phyloP scores from a whole-genome alignment of 2,888 invertebrate genomes.

The Tromatobia lineatoria region DNA sequence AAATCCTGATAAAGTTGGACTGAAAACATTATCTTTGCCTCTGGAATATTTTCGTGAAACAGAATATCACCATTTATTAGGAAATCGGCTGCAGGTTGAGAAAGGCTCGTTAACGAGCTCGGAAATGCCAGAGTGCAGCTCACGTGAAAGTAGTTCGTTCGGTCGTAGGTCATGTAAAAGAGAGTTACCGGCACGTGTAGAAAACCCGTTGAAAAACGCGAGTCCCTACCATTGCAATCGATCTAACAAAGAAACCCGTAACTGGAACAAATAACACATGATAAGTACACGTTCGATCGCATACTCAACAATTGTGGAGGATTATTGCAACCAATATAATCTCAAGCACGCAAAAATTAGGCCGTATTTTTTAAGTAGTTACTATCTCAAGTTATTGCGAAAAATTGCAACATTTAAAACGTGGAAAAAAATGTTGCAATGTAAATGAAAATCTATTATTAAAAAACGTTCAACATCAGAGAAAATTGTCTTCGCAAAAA shows the following conservation, averaged over 20 bases:
- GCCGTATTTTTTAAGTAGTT: neutral
- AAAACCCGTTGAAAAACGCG: neutral
- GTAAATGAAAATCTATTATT: too few relatives aligned
- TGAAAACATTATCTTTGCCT: neutral
- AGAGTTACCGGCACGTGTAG: neutral
- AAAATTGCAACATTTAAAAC: too few relatives aligned
- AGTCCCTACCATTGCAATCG: neutral
- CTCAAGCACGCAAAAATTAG: neutral
- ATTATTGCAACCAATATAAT: slow-evolving; percentile 14
- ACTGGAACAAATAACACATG: neutral
- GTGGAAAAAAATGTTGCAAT: too few relatives aligned
- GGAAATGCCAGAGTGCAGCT: neutral
- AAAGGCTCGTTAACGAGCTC: neutral
- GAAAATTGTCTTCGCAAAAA: too few relatives aligned
- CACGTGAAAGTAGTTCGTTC: neutral
- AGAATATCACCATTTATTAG: neutral
- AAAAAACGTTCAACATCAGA: too few relatives aligned
- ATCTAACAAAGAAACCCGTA: neutral
- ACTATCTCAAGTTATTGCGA: too few relatives aligned
- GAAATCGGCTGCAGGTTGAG: neutral
- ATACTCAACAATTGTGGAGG: neutral
- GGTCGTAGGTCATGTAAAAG: slow-evolving; percentile 5
- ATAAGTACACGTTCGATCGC: neutral
- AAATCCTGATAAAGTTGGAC: too few relatives aligned
- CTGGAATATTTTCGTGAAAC: neutral